phyloP scores from a whole-genome alignment of 2,797 vertebrate species.

The Characodon lateralis region DNA sequence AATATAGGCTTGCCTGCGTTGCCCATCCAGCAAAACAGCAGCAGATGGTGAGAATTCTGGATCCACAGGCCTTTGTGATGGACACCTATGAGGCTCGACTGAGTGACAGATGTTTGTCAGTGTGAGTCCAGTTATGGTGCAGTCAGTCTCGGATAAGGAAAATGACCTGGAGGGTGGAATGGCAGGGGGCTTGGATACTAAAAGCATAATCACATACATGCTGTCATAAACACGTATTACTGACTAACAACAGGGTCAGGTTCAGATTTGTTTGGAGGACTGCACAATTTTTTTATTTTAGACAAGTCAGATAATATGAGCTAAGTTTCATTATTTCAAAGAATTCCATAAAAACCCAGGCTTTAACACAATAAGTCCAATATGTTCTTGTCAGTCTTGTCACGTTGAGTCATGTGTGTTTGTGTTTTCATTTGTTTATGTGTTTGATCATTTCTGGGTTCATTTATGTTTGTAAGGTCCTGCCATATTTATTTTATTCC shows the following conservation, averaged over 20 bases:
- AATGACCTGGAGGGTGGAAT: conserved; percentile 26
- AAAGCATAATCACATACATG: conserved; percentile 52
- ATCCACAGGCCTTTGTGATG: conserved; percentile 56
- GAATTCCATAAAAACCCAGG: background rate
- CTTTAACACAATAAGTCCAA: conserved; percentile 20
- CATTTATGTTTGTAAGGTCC: background rate
- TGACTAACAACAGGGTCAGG: conserved; percentile 4
- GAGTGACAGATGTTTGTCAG: conserved; percentile 73
- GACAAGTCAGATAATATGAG: background rate
- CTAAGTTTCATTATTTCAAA: conserved; percentile 1
- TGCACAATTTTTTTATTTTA: background rate
- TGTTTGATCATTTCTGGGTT: background rate
- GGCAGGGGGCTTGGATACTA: conserved; percentile 22
- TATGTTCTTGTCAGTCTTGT: background rate
- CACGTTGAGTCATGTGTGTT: background rate
- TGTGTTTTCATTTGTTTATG: too few species aligned
- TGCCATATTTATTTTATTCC: background rate
- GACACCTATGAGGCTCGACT: conserved; percentile 56
- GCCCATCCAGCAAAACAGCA: conserved; percentile 61
- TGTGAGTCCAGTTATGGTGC: conserved; percentile 50
- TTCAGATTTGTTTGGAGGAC: conserved; percentile 2
- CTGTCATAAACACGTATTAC: conserved; percentile 40
- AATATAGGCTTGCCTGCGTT: conserved; percentile 41
- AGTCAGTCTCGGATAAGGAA: conserved; percentile 31
- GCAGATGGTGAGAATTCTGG: conserved; percentile 70